phyloP scores from a whole-genome alignment of 2,113 vertebrate genomes.

The Eulacestoma nigropectus region DNA sequence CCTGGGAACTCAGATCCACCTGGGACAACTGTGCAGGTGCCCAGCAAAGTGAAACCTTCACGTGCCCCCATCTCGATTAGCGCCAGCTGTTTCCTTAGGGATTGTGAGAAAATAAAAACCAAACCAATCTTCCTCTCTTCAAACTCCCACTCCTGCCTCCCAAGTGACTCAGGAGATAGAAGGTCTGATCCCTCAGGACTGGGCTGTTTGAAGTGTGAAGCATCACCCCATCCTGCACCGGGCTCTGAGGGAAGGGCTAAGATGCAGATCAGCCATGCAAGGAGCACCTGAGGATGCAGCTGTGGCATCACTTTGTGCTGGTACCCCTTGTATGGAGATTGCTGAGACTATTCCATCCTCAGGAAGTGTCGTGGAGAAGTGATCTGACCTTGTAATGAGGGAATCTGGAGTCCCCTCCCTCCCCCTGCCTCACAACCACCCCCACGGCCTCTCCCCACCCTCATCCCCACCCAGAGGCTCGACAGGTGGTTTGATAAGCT shows the following conservation, averaged over 20 bases:
- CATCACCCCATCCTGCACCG: fast-evolving
- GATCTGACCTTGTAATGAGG: neutral
- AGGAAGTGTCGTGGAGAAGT: fast-evolving
- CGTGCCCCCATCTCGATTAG: fast-evolving
- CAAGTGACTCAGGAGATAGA: fast-evolving
- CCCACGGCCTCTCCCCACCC: neutral
- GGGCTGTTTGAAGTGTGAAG: neutral
- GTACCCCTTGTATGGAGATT: fast-evolving
- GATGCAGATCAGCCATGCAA: fast-evolving
- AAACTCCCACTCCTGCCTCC: neutral
- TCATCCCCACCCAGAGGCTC: neutral
- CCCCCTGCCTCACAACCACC: neutral
- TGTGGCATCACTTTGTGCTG: fast-evolving
- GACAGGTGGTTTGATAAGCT: neutral
- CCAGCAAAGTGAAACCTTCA: neutral
- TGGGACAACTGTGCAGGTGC: fast-evolving
- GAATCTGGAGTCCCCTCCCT: neutral
- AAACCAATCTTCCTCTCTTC: too few species aligned
- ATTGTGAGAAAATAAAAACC: too few species aligned
- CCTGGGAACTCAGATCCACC: neutral
- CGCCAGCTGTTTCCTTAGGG: fast-evolving
- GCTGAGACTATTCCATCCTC: neutral
- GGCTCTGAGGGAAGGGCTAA: fast-evolving
- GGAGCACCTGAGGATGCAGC: fast-evolving
- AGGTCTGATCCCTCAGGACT: neutral